These are phyloP conservation scores for Plemyria rubiginata DNA, from an alignment of 2,888 invertebrate genomes.

Conservation along the genomic window DNA sequence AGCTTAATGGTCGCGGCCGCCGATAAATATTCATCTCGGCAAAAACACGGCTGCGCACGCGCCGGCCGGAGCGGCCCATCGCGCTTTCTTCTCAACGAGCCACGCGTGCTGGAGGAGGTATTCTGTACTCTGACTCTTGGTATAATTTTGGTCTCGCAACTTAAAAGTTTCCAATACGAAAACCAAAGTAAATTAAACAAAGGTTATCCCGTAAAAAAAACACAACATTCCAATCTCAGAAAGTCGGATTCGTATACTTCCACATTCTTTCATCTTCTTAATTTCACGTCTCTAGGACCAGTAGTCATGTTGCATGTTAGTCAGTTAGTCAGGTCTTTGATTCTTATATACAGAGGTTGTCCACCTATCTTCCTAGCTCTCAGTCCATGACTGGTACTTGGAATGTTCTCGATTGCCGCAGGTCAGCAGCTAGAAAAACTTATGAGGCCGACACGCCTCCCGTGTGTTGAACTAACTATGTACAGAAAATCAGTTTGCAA, in stretches of 20 bases:
- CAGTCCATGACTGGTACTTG: constrained; percentile 48
- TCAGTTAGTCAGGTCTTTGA: no score
- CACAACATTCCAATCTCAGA: no score
- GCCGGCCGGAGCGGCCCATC: constrained; percentile 57
- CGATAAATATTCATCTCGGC: constrained; percentile 83
- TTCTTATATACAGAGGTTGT: not conserved
- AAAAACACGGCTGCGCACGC: constrained; percentile 78
- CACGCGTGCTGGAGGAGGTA: constrained; percentile 45
- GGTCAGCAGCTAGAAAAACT: constrained; percentile 79
- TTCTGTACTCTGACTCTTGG: not conserved
- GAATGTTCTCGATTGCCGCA: constrained; percentile 72
- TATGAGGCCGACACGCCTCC: constrained; percentile 58
- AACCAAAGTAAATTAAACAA: no score
- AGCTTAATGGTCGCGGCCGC: constrained; percentile 57
- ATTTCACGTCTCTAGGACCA: no score
- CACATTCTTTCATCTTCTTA: no score
- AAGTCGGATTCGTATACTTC: no score
- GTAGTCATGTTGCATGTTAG: no score
- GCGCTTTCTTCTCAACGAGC: constrained; percentile 76
- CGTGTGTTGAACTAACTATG: constrained; percentile 31
- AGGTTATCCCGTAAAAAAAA: no score
- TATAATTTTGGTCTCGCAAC: no score
- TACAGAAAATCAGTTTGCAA: constrained; percentile 34
- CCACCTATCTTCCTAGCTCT: constrained; percentile 49
- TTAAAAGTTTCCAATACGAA: no score